Base-by-base conservation (phyloP, 2,888 invertebrate genomes). In the Spisula subtruncata region DNA sequence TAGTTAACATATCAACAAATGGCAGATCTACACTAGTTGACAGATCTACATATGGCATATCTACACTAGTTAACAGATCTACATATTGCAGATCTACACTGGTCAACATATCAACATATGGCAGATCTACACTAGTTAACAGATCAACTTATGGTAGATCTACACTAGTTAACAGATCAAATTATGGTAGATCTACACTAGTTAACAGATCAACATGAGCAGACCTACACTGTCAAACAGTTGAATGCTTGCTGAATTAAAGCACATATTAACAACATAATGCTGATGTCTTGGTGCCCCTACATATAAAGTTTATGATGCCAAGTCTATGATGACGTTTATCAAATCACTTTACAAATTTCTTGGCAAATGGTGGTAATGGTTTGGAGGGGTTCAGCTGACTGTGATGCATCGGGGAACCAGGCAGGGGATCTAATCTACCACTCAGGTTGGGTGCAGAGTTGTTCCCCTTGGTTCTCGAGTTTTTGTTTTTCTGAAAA, bases 391-490 rank as follows among this genome's bases (percentile, higher is more conserved):
- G 96, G 92, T 96, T 96, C 56, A 97, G 92, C 46, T 93, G 89
- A 66, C 95, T 96, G 85, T 96, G 96, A 88, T 97, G 96, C 54
- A 96, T 81, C 0, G 96, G 96, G 16, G 96, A 96, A 83, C 95
- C 95, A 12, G 96, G 96, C 16, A 97, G 91, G 10, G 96, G 97
- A 56, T 96, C 96, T 20, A 97, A 94, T 48, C 96, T 92, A 16
- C 93, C 94, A 82, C 92, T 93, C 41, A 95, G 91, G 82, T 93
- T 93, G 12, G 95, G 94, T 20, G 95, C 93, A 90, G 91, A 91
- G 46, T 83, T 85, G 41, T 95, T 94, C 12, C 91, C 89, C 46
- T 91, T 84, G 10, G 85, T 87, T 56, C 90, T 94, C 8, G 93
- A 94, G 35, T 94, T 93, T 85, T 92, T 93, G 88, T 86, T 90